Evolutionary conservation across 2,797 vertebrate species (phyloP).

Genomic region (Anguilla obscura): DNA sequence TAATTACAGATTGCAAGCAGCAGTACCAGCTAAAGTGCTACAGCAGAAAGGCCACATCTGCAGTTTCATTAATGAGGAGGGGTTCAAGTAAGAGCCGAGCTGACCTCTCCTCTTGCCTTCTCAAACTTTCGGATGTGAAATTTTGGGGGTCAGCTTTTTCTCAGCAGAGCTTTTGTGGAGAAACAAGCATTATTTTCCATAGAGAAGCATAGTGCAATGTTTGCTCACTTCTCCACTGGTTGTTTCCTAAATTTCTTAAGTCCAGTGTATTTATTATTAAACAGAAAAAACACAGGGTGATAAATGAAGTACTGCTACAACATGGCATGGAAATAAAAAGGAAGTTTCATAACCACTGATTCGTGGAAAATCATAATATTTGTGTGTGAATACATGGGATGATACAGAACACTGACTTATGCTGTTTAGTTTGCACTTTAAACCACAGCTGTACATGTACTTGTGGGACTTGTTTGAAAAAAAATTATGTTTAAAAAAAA

Average conservation of each 20-base stretch:
- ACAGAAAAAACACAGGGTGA: not conserved
- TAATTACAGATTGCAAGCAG: not conserved
- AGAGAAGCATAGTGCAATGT: not conserved
- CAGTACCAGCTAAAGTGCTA: not conserved
- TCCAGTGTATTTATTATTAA: not conserved
- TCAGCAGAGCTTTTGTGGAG: not conserved
- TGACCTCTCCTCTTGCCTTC: not conserved
- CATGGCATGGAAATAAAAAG: not conserved
- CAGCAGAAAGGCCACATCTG: not conserved
- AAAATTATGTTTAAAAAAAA: not conserved
- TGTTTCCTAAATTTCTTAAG: not conserved
- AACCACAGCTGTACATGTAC: not conserved
- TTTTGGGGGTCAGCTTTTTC: not conserved
- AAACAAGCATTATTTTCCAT: not conserved
- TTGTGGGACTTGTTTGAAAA: not conserved
- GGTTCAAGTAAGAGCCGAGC: not conserved
- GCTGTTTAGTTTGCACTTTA: not conserved
- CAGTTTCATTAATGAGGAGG: not conserved
- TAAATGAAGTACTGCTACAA: not conserved
- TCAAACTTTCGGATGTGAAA: not conserved
- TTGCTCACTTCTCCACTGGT: not conserved
- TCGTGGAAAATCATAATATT: not conserved
- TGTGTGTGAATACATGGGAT: not conserved
- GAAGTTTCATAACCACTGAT: not conserved
- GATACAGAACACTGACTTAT: not conserved